Evolutionary conservation across 2,113 vertebrate species (phyloP).

Genomic region (Lagenorhynchus albirostris): DNA sequence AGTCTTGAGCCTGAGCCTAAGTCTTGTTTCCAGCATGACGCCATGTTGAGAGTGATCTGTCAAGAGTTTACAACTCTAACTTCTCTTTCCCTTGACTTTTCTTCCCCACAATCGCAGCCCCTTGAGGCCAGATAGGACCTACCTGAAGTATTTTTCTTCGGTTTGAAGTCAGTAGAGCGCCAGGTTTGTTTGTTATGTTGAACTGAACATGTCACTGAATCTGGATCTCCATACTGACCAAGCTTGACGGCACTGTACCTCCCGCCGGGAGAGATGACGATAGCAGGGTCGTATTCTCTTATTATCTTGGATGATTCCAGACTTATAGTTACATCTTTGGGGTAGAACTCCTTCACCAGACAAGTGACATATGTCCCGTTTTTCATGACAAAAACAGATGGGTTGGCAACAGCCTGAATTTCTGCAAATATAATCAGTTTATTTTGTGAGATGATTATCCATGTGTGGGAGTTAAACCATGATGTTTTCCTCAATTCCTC

Average conservation of each 20-base stretch:
- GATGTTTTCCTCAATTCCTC: not conserved
- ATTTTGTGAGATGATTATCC: constrained; percentile 22
- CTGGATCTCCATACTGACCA: constrained; percentile 7
- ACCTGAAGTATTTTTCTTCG: not conserved
- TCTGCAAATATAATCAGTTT: constrained; percentile 53
- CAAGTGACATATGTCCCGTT: constrained; percentile 65
- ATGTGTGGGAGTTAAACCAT: not conserved
- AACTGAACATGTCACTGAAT: constrained; percentile 66
- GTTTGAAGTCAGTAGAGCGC: not conserved
- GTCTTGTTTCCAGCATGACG: not conserved
- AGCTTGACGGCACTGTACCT: constrained; percentile 74
- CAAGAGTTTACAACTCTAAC: not conserved
- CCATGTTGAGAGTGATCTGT: not conserved
- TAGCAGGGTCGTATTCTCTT: not conserved
- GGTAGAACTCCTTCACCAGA: constrained; percentile 72
- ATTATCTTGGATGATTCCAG: not conserved
- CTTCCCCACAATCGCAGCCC: not conserved
- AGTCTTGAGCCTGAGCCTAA: not conserved
- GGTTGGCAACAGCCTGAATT: not conserved
- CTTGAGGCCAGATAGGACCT: not conserved
- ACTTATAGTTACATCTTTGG: constrained; percentile 55
- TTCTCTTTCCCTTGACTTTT: not conserved
- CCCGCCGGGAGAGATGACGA: constrained; percentile 15
- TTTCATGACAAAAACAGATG: constrained; percentile 76
- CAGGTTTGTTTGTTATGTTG: not conserved